Evolutionary conservation across 2,888 invertebrate species (phyloP).

Genomic region (Noctua janthe): DNA sequence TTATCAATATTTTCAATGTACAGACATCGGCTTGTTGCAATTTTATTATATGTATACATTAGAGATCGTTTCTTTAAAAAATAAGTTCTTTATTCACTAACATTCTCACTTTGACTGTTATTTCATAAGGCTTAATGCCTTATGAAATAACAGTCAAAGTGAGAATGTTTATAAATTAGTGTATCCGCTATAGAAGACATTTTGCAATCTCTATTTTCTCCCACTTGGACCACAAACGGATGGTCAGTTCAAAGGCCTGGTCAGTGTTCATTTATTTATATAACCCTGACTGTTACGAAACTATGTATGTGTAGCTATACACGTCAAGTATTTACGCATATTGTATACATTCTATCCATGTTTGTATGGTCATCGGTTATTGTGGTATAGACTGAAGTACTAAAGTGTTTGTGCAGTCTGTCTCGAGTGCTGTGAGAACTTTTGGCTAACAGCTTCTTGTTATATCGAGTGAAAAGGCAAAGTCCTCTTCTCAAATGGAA

Average conservation of each 20-base stretch:
- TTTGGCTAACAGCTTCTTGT: slow-evolving; percentile 9
- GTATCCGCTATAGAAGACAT: neutral
- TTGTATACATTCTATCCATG: slow-evolving; percentile 1
- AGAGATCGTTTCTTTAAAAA: too few relatives aligned
- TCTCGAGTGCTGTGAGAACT: slow-evolving; percentile 42
- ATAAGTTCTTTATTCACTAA: too few relatives aligned
- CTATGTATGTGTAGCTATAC: slow-evolving; percentile 43
- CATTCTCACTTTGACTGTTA: too few relatives aligned
- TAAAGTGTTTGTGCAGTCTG: slow-evolving; percentile 30
- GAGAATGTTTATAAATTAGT: neutral
- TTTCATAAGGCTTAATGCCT: too few relatives aligned
- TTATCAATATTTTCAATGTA: too few relatives aligned
- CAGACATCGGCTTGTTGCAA: too few relatives aligned
- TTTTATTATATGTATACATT: too few relatives aligned
- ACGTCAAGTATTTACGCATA: slow-evolving; percentile 51
- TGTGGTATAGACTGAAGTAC: neutral
- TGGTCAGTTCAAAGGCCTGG: slow-evolving; percentile 79
- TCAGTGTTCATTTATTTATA: slow-evolving; percentile 75
- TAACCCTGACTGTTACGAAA: slow-evolving; percentile 68
- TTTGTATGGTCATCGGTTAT: neutral
- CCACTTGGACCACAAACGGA: slow-evolving; percentile 59
- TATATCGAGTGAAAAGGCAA: neutral
- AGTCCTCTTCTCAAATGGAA: neutral
- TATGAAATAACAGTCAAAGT: neutral
- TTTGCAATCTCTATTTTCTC: slow-evolving; percentile 34